Conservation (phyloP, 2,888 invertebrate species). For the Nowickia ferox region DNA sequence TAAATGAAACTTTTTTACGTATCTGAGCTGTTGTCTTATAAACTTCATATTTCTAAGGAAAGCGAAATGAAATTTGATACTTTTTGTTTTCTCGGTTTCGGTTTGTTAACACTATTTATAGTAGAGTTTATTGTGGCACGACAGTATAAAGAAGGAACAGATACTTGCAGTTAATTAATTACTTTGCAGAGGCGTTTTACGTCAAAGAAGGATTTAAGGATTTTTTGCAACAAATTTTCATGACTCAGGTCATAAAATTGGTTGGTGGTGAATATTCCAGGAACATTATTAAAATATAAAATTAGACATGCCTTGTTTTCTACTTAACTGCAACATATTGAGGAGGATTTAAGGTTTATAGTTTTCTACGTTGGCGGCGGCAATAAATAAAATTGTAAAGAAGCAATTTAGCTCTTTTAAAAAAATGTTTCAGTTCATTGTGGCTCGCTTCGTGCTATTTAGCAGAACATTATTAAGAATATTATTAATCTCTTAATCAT, state of each 20-base stretch:
- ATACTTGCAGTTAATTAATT: not conserved
- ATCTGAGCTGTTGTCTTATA: not conserved
- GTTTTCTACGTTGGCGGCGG: too few relatives aligned
- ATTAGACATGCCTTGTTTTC: not conserved
- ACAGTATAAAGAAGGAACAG: not conserved
- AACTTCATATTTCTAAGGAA: conserved; percentile 57
- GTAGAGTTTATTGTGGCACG: conserved; percentile 1
- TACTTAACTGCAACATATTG: too few relatives aligned
- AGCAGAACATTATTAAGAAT: too few relatives aligned
- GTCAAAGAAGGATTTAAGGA: not conserved
- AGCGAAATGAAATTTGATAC: conserved; percentile 59
- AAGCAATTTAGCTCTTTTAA: too few relatives aligned
- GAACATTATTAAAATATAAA: not conserved
- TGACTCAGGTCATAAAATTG: not conserved
- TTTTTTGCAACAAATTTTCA: not conserved
- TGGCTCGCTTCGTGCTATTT: too few relatives aligned
- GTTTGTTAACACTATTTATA: conserved; percentile 9
- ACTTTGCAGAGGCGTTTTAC: conserved; percentile 2
- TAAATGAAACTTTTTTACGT: conserved; percentile 51
- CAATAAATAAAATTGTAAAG: too few relatives aligned
- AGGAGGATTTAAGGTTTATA: too few relatives aligned
- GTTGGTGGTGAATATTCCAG: not conserved
- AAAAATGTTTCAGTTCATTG: too few relatives aligned
- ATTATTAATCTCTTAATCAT: too few relatives aligned
- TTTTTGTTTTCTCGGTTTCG: conserved; percentile 7